Conservation (phyloP, 2,113 vertebrate species). For the Halichoerus grypus region DNA sequence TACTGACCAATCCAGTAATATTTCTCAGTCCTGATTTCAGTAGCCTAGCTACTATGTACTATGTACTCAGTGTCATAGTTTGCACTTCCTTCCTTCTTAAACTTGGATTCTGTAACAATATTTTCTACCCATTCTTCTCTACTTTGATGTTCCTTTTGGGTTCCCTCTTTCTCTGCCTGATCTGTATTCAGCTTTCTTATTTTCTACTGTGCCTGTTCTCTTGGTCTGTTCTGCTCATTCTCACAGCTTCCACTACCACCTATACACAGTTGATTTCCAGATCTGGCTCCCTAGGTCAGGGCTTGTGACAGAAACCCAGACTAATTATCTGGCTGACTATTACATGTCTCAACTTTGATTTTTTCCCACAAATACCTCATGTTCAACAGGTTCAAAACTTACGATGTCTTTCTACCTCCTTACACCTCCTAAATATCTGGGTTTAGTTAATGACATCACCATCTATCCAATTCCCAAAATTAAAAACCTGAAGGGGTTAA, state of each 20-base stretch:
- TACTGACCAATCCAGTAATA: not conserved
- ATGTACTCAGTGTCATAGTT: not conserved
- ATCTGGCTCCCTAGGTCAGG: not conserved
- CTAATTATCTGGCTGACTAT: not conserved
- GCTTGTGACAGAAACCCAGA: not conserved
- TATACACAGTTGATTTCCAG: not conserved
- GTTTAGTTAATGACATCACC: not conserved
- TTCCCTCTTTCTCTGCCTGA: not conserved
- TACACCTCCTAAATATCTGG: not conserved
- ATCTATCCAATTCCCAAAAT: not conserved
- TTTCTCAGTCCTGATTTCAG: not conserved
- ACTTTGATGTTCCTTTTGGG: not conserved
- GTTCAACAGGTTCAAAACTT: not conserved
- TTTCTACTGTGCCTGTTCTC: not conserved
- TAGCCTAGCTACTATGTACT: not conserved
- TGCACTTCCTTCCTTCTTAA: not conserved
- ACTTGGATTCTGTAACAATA: not conserved
- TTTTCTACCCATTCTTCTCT: too few species aligned
- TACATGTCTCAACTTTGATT: not conserved
- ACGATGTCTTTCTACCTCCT: not conserved
- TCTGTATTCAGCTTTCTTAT: not conserved
- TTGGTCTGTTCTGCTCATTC: not conserved
- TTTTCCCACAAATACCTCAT: not conserved
- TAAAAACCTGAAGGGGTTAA: not conserved
- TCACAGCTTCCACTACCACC: not conserved